A percentile compares a stretch with the other conserved stretches of the same genome.
phyloP scores from a whole-genome alignment of 2,888 invertebrate genomes.

The Plutella xylostella region DNA sequence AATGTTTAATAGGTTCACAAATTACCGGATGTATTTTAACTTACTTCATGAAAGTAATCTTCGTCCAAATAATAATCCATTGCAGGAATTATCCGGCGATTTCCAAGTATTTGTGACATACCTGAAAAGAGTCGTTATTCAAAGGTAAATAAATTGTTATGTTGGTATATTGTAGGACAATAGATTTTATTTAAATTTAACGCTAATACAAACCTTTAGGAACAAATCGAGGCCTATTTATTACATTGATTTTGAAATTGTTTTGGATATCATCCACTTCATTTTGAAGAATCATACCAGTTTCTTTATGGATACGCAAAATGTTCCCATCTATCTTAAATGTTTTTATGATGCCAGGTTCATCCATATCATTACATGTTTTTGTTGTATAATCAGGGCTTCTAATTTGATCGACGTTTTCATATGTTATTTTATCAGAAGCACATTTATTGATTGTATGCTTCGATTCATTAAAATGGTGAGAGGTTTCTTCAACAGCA shows the following conservation, averaged over 20 bases:
- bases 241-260: constrained; percentile 35
- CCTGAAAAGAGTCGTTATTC: constrained; percentile 39
- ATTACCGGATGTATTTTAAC: constrained; percentile 10
- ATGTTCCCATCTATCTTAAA: constrained; percentile 24
- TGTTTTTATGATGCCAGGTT: constrained; percentile 11
- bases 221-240: constrained; percentile 54
- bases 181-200: neutral
- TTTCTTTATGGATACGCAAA: constrained; percentile 28
- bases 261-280: neutral
- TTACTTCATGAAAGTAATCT: constrained; percentile 48
- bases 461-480: neutral
- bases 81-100: constrained; percentile 28
- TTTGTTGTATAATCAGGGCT: too few relatives aligned
- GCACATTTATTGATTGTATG: neutral
- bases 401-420: too few relatives aligned
- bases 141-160: too few relatives aligned
- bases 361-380: too few relatives aligned
- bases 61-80: constrained; percentile 25
- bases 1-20: too few relatives aligned
- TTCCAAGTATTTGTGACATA: constrained; percentile 65
- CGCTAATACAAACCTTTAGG: constrained; percentile 60
- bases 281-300: constrained; percentile 27
- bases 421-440: too few relatives aligned
- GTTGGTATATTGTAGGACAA: neutral
- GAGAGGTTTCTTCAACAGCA: constrained; percentile 1